These are phyloP conservation scores for Pionites leucogaster DNA, from an alignment of 2,113 vertebrate species.

Conservation along the genomic window DNA sequence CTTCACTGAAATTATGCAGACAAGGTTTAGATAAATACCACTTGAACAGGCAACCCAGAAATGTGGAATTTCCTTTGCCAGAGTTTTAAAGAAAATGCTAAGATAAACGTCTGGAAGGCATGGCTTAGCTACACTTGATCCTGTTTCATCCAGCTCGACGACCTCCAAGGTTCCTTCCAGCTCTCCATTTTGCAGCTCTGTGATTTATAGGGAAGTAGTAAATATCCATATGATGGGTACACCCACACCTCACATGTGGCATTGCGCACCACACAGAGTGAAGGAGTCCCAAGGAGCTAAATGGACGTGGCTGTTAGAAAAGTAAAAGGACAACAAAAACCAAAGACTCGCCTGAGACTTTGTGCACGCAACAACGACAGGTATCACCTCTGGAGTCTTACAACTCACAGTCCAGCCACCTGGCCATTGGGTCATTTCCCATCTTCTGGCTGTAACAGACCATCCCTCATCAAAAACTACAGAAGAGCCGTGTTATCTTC, in stretches of 20 bases:
- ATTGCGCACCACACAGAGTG: not conserved
- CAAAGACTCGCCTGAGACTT: not conserved
- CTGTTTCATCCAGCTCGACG: not conserved
- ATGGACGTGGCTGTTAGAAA: rapidly evolving
- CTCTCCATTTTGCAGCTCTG: not conserved
- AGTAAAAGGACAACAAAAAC: not conserved
- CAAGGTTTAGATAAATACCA: conserved; percentile 49
- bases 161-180: conserved; percentile 7
- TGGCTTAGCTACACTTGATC: conserved; percentile 11
- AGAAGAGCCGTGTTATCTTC: not conserved
- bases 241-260: not conserved
- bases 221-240: not conserved
- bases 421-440: not conserved
- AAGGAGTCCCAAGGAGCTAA: not conserved
- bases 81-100: conserved; percentile 8
- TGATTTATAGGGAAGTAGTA: not conserved
- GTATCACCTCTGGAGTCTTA: not conserved
- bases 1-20: conserved; percentile 27
- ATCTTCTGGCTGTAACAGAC: not conserved
- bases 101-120: conserved; percentile 14
- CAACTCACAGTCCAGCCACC: not conserved
- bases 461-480: not conserved
- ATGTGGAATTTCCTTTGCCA: conserved; percentile 13
- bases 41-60: conserved; percentile 29
- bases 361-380: not conserved